Evolutionary conservation across 2,888 invertebrate species (phyloP).

Genomic region (Micoletzkya japonica): DNA sequence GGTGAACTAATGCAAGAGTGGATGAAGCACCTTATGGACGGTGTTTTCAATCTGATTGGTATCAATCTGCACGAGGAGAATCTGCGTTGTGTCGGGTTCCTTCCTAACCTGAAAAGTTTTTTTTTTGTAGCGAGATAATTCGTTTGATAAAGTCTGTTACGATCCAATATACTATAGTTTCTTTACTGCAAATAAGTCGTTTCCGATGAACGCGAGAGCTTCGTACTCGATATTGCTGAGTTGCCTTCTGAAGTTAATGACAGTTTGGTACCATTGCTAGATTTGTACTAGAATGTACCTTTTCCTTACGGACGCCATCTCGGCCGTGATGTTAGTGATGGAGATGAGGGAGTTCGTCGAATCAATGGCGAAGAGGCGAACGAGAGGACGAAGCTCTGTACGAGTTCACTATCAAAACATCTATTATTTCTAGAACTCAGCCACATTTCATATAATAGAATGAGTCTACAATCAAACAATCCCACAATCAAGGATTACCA

Average conservation of each 20-base stretch:
- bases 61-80: slow-evolving; percentile 56
- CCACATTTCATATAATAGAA: not conserved
- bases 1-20: too few species aligned
- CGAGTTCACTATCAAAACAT: not conserved
- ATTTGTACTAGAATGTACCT: slow-evolving; percentile 27
- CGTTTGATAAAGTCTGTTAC: not conserved
- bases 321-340: slow-evolving; percentile 52
- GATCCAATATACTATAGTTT: too few species aligned
- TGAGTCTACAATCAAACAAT: not conserved
- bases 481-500: slow-evolving; percentile 45
- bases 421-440: not conserved
- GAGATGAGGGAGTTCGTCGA: slow-evolving; percentile 54
- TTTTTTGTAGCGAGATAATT: too few species aligned
- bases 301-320: slow-evolving; percentile 22
- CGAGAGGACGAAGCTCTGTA: slow-evolving; percentile 58
- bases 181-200: slow-evolving; percentile 57
- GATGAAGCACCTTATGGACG: slow-evolving; percentile 50
- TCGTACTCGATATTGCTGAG: slow-evolving; percentile 48
- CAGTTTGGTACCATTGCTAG: not conserved
- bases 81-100: slow-evolving; percentile 56
- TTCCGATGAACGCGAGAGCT: slow-evolving; percentile 58
- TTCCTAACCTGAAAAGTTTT: too few species aligned
- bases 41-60: slow-evolving; percentile 49
- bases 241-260: not conserved
- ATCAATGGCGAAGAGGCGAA: slow-evolving; percentile 61